A percentile compares a stretch with the other conserved stretches of the same genome.
Conservation (phyloP, 1,140 invertebrate genomes). For the Saxidomus purpurata region DNA sequence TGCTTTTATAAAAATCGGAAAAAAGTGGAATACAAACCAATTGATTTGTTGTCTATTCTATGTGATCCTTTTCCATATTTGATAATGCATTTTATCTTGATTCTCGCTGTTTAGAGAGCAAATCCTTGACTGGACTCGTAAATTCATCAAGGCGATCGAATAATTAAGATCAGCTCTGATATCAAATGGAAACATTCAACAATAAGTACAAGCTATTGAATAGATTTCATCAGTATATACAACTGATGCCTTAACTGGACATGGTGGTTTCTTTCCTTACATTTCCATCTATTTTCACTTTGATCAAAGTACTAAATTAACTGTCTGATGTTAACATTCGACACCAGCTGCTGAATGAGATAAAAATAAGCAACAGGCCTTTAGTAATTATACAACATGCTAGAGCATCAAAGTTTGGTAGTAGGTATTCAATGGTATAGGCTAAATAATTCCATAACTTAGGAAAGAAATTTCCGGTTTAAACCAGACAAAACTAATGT, state of each 20-base stretch:
- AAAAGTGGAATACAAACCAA: conserved; percentile 65
- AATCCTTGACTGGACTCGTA: conserved; percentile 71
- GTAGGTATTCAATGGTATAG: too few relatives aligned
- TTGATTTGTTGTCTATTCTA: conserved; percentile 38
- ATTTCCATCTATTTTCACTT: background rate
- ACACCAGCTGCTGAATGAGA: too few relatives aligned
- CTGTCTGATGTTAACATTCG: too few relatives aligned
- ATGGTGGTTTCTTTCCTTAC: background rate
- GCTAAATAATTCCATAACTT: too few relatives aligned
- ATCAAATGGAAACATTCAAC: conserved; percentile 79
- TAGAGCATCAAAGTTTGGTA: too few relatives aligned
- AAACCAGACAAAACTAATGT: too few relatives aligned
- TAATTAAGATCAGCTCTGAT: conserved; percentile 80
- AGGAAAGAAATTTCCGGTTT: too few relatives aligned
- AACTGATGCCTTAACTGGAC: background rate
- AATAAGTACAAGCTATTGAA: conserved; percentile 70
- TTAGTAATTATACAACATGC: too few relatives aligned
- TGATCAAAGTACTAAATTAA: too few relatives aligned
- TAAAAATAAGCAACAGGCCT: too few relatives aligned
- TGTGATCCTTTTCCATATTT: conserved; percentile 56
- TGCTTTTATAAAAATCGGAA: background rate
- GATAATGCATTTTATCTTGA: conserved; percentile 60
- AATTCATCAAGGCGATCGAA: conserved; percentile 73
- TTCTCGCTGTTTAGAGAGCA: conserved; percentile 68
- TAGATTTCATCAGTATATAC: background rate